A percentile compares a stretch with the other conserved stretches of the same genome.
Evolutionary conservation across 2,888 invertebrate species (phyloP).

Genomic region (Drosophila hawaiiensis): DNA sequence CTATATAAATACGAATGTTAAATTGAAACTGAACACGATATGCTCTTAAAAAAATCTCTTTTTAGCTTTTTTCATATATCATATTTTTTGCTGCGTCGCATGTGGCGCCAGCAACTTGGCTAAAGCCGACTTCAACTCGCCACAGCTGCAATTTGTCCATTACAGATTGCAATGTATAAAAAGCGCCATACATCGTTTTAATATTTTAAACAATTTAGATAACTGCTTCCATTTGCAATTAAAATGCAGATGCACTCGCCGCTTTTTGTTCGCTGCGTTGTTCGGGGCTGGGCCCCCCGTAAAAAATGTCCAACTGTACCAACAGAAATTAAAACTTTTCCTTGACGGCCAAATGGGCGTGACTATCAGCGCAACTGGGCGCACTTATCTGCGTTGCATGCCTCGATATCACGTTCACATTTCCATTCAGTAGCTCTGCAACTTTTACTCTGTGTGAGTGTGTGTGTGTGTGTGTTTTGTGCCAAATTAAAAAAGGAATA

Average conservation of each 20-base stretch:
- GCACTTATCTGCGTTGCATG: constrained; percentile 72
- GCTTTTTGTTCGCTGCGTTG: not conserved
- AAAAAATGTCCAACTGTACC: constrained; percentile 56
- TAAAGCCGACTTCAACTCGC: constrained; percentile 1
- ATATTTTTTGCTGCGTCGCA: constrained; percentile 22
- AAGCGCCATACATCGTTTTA: constrained; percentile 66
- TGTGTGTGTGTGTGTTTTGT: constrained; percentile 28
- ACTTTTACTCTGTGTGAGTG: constrained; percentile 9
- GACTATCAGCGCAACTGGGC: constrained; percentile 58
- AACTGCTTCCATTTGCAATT: constrained; percentile 84
- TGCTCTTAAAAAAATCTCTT: not conserved
- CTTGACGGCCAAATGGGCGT: constrained; percentile 65
- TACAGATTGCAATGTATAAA: constrained; percentile 43
- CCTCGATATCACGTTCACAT: constrained; percentile 73
- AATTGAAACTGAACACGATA: not conserved
- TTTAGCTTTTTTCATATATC: not conserved
- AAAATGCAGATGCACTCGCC: constrained; percentile 74
- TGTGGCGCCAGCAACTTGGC: constrained; percentile 33
- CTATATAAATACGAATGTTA: constrained; percentile 11
- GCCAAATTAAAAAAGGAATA: constrained; percentile 74
- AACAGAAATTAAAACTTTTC: constrained; percentile 81
- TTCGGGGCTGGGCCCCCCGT: constrained; percentile 14
- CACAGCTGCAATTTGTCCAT: constrained; percentile 43
- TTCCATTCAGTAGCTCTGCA: constrained; percentile 18
- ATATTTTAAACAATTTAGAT: constrained; percentile 83